Evolutionary conservation across 2,888 invertebrate genomes (phyloP), one percentile per base, ranked within the genome.

Genomic region (Acronicta leporina): DNA sequence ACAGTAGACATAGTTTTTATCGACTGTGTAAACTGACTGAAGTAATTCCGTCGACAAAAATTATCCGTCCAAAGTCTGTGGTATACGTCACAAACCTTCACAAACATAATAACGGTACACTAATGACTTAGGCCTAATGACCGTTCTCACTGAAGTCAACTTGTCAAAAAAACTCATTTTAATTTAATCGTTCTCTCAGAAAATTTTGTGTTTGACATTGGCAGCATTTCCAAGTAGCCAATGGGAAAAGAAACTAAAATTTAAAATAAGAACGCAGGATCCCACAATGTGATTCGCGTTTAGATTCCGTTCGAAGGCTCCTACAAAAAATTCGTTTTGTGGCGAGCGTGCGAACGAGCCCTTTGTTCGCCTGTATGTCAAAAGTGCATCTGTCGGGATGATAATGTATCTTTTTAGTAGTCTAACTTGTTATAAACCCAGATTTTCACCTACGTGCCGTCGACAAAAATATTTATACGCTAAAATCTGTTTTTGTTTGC

Each of bases 271-370:
- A 84, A 84, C 78, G 71, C 72, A 75, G 82, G 84, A 84, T 89
- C 87, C 84, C 87, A 91, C 88, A 89, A 86, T 85, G 87, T 81
- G 88, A 88, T 87, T 85, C 88, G 88, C 89, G 87, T 87, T 89
- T 87, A 90, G 88, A 89, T 89, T 89, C 85, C 83, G 82, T 83
- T 85, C 77, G 82, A 84, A 87, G 87, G 87, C 84, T 83, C 75
- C 67, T 82, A 90, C 89, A 92, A 92, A 92, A 89, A 77, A 69
- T 13, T 62, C 57, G 86, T 87, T 89, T 91, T 90, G 89, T 90
- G 81, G 73, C 67, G 81, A 87, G 83, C 92, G 93, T 92, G 92
- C 91, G 94, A 94, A 92, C 88, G 75, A 68, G 77, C 76, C 87
- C 84, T 90, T 91, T 90, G 89, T 90, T 84, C 83, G 77, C 56